phyloP scores from a whole-genome alignment of 2,113 vertebrate species.

The Bufo gargarizans region DNA sequence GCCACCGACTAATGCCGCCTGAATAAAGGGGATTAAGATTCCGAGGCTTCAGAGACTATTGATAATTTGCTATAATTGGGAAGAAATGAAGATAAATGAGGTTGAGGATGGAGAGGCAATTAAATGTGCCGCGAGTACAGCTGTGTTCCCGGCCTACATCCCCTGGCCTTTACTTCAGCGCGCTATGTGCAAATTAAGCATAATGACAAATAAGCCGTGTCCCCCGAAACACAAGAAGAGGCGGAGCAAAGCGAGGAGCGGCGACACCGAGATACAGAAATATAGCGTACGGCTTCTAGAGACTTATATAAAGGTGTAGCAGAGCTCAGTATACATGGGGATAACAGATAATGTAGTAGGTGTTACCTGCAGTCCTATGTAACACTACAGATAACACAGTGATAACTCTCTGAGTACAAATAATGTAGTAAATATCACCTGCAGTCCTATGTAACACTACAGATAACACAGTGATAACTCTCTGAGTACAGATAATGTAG shows the following conservation, averaged over 20 bases:
- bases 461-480: conserved; percentile 6
- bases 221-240: conserved; percentile 67
- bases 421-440: background rate
- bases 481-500: conserved; percentile 6
- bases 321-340: no score
- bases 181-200: conserved; percentile 81
- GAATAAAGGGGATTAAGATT: conserved; percentile 89
- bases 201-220: conserved; percentile 79
- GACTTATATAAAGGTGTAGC: background rate
- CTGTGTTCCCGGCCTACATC: conserved; percentile 82
- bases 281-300: background rate
- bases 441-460: conserved; percentile 17
- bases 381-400: background rate
- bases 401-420: background rate
- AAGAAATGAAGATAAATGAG: conserved; percentile 97
- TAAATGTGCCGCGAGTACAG: conserved; percentile 84
- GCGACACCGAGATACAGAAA: background rate
- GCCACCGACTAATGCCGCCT: conserved; percentile 83
- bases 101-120: conserved; percentile 87
- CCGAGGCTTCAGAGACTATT: conserved; percentile 91
- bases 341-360: no score
- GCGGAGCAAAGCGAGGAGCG: background rate
- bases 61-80: conserved; percentile 94
- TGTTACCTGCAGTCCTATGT: background rate
- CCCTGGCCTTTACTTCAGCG: conserved; percentile 79